Percentiles rank a stretch among this genome's conserved stretches.
Conservation (phyloP, 2,888 invertebrate genomes). For the Horisme vitalbata region DNA sequence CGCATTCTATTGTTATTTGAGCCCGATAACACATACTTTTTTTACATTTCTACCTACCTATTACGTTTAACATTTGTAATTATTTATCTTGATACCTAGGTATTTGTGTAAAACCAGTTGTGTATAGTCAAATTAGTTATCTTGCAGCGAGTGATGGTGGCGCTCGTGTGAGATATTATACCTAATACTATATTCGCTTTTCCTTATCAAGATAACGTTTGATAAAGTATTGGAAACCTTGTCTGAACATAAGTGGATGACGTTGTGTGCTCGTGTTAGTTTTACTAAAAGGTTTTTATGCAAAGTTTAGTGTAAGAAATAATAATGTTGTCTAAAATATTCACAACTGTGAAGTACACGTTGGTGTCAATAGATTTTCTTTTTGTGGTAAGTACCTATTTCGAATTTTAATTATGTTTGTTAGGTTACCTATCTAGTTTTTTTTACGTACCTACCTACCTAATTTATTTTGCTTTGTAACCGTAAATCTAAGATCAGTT, state of each 20-base stretch:
- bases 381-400: conserved; percentile 74
- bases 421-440: too few relatives aligned
- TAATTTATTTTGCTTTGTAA: background rate
- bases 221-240: conserved; percentile 69
- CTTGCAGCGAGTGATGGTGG: conserved; percentile 14
- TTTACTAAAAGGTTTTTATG: too few relatives aligned
- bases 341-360: conserved; percentile 72
- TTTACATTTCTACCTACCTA: background rate
- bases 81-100: background rate
- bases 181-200: conserved; percentile 69
- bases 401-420: too few relatives aligned
- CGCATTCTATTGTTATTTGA: conserved; percentile 28
- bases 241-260: conserved; percentile 50
- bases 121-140: conserved; percentile 23
- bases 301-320: conserved; percentile 20
- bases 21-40: conserved; percentile 14
- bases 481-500: too few relatives aligned
- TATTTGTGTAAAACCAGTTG: conserved; percentile 3
- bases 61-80: too few relatives aligned
- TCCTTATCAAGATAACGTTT: conserved; percentile 74
- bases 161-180: conserved; percentile 56
- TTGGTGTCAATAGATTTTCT: conserved; percentile 68
- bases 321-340: conserved; percentile 74
- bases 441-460: background rate
- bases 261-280: conserved; percentile 51